A percentile compares a stretch with the other conserved stretches of the same genome.
phyloP scores from a whole-genome alignment of 2,797 vertebrate genomes.

The Cheirogaleus major region DNA sequence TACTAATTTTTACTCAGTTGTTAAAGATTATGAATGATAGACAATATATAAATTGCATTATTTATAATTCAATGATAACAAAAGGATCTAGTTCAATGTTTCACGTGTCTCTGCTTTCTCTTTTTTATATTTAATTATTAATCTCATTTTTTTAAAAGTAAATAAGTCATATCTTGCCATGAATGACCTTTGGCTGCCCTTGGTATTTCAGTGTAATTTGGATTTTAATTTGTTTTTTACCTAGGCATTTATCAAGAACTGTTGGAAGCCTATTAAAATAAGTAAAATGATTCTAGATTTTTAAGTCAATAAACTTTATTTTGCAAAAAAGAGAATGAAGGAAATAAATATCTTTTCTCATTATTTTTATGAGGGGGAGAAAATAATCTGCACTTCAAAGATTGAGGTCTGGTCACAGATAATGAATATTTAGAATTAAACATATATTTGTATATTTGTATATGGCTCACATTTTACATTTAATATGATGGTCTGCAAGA shows the following conservation, averaged over 20 bases:
- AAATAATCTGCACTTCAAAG: not conserved
- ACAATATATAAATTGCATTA: not conserved
- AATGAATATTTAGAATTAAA: not conserved
- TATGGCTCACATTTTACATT: not conserved
- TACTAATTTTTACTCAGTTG: not conserved
- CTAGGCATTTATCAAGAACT: not conserved
- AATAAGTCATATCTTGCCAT: not conserved
- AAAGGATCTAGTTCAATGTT: not conserved
- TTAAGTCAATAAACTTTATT: not conserved
- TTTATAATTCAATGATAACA: not conserved
- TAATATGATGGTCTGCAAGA: not conserved
- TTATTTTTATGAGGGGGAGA: not conserved
- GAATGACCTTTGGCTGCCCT: not conserved
- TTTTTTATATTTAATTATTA: conserved; percentile 9
- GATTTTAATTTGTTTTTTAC: not conserved
- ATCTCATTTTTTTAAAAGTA: not conserved
- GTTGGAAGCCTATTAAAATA: not conserved
- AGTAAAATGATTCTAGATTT: not conserved
- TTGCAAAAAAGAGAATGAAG: not conserved
- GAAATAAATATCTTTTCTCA: not conserved
- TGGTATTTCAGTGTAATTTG: not conserved
- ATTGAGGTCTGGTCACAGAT: not conserved
- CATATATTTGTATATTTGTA: not conserved
- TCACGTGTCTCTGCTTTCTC: not conserved
- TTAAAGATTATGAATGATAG: not conserved